phyloP scores from a whole-genome alignment of 2,113 vertebrate genomes.

The Heterotis niloticus region DNA sequence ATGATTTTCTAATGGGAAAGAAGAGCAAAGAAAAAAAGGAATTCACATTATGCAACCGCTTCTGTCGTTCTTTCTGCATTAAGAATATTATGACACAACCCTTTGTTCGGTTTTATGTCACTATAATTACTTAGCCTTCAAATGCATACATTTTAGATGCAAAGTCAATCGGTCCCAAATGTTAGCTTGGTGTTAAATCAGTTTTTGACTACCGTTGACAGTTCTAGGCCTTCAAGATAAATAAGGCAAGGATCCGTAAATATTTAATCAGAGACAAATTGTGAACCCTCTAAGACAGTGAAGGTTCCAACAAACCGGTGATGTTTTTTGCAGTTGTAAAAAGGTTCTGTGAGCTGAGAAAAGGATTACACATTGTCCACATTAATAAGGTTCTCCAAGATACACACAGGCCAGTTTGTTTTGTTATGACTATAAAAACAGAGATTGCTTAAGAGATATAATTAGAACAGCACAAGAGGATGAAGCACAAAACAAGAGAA shows the following conservation, averaged over 20 bases:
- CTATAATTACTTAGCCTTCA: not conserved
- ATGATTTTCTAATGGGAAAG: too few species aligned
- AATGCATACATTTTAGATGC: not conserved
- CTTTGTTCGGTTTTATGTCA: not conserved
- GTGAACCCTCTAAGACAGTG: not conserved
- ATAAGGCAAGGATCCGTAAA: not conserved
- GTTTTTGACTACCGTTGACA: not conserved
- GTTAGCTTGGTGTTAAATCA: too few species aligned
- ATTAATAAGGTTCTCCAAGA: too few species aligned
- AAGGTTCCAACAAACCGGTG: not conserved
- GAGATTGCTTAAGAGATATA: too few species aligned
- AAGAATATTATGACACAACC: not conserved
- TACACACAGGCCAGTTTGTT: too few species aligned
- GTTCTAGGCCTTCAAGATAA: not conserved
- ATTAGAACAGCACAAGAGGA: too few species aligned
- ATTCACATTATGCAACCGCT: too few species aligned
- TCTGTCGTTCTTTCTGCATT: too few species aligned
- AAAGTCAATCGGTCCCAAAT: not conserved
- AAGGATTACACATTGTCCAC: too few species aligned
- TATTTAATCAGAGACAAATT: not conserved
- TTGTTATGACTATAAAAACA: too few species aligned
- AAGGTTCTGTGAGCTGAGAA: not conserved
- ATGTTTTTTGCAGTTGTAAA: not conserved
- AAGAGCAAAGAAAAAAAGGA: too few species aligned
- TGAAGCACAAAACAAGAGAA: too few species aligned